Evolutionary conservation across 2,888 invertebrate genomes (phyloP).

Genomic region (Masnerella sp.): DNA sequence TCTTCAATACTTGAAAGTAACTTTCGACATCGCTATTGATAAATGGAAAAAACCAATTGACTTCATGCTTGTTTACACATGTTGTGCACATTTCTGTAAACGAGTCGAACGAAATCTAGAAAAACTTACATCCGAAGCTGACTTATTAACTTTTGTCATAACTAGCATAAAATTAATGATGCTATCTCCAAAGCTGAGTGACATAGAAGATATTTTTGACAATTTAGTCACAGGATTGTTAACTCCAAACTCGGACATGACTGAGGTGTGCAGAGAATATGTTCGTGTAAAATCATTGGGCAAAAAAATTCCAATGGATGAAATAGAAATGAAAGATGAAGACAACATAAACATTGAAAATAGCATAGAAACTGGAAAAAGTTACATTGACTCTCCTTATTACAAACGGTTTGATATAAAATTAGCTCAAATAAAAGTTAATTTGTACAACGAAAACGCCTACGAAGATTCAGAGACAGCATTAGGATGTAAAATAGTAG

Average conservation of each 20-base stretch:
- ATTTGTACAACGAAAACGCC: neutral
- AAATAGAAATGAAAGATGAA: neutral
- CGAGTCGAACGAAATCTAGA: conserved; percentile 2
- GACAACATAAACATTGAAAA: no score
- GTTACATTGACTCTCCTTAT: neutral
- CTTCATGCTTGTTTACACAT: conserved; percentile 4
- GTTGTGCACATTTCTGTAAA: conserved; percentile 3
- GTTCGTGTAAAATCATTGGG: neutral
- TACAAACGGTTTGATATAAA: neutral
- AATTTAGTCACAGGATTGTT: neutral
- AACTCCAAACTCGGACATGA: neutral
- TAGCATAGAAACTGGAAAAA: neutral
- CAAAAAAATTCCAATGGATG: neutral
- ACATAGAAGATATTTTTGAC: neutral
- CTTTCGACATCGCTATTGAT: neutral
- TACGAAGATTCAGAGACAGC: neutral
- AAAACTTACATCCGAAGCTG: neutral
- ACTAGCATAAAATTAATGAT: conserved; percentile 1
- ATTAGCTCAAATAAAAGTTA: neutral
- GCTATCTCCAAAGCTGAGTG: neutral
- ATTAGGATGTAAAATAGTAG: neutral
- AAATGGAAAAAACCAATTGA: neutral
- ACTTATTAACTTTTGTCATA: neutral
- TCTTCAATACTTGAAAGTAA: neutral
- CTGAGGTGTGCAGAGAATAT: neutral